Conservation (phyloP, 2,113 vertebrate species). For the Poeciliopsis prolifica region DNA sequence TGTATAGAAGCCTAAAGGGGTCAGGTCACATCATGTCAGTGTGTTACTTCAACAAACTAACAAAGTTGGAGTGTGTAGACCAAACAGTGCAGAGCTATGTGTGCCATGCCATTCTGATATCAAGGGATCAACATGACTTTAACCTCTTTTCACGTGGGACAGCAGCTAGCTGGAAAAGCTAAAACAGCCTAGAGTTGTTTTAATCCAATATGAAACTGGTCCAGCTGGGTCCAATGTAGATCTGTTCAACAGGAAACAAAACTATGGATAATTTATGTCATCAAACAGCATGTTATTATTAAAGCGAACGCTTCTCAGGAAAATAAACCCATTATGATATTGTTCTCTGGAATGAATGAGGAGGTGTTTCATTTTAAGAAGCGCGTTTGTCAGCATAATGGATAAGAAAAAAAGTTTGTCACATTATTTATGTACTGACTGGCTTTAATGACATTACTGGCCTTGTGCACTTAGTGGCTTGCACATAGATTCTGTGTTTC, state of each 20-base stretch:
- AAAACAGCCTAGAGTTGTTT: constrained; percentile 2
- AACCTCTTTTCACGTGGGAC: constrained; percentile 42
- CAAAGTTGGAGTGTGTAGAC: constrained; percentile 63
- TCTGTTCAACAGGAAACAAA: constrained; percentile 47
- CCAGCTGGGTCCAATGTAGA: constrained; percentile 31
- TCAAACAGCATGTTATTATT: constrained; percentile 42
- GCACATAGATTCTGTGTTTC: constrained; percentile 18
- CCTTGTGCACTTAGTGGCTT: constrained; percentile 25
- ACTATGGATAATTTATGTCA: constrained; percentile 21
- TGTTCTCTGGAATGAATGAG: constrained; percentile 30
- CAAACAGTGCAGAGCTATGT: constrained; percentile 58
- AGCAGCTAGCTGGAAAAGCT: constrained; percentile 32
- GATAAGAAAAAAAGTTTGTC: constrained; percentile 15
- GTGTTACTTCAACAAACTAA: constrained; percentile 69
- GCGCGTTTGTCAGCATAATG: constrained; percentile 20
- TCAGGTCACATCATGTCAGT: constrained; percentile 67
- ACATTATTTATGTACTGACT: neutral
- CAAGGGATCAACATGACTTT: constrained; percentile 29
- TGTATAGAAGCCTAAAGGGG: constrained; percentile 47
- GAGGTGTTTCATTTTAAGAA: constrained; percentile 72
- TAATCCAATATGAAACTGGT: constrained; percentile 21
- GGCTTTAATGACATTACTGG: constrained; percentile 35
- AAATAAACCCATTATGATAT: constrained; percentile 38
- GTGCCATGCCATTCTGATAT: constrained; percentile 4
- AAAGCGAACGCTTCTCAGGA: constrained; percentile 15